Percentiles rank a stretch among this genome's conserved stretches.
Evolutionary conservation across 2,797 vertebrate genomes (phyloP).

Genomic region (Xiphorhynchus erythropygius): DNA sequence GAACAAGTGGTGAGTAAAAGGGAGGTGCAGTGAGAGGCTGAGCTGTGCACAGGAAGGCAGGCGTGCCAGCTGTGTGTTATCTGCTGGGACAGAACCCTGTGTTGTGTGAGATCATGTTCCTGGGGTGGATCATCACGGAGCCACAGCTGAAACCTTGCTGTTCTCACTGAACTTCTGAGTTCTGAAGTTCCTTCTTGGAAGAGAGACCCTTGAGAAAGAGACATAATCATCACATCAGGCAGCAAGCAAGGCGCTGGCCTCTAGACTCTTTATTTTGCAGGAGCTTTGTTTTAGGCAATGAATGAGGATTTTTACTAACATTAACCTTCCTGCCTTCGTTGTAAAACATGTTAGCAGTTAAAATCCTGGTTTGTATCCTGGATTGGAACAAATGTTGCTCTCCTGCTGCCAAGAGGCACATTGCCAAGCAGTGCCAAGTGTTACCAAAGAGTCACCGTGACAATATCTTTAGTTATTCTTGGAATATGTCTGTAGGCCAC

Average conservation of each 20-base stretch:
- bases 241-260: not conserved
- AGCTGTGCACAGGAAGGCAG: not conserved
- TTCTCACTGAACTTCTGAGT: not conserved
- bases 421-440: conserved; percentile 23
- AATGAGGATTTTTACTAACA: not conserved
- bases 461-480: conserved; percentile 31
- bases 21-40: not conserved
- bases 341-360: not conserved
- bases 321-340: not conserved
- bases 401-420: not conserved
- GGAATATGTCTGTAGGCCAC: not conserved
- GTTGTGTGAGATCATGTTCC: no score
- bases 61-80: not conserved
- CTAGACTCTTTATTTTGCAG: not conserved
- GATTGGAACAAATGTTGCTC: not conserved
- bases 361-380: not conserved
- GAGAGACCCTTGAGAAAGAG: not conserved
- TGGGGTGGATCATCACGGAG: not conserved
- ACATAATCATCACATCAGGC: not conserved
- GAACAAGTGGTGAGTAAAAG: not conserved
- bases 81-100: not conserved
- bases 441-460: not conserved
- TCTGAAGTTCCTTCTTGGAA: not conserved
- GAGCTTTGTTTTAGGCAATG: not conserved
- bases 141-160: not conserved